Evolutionary conservation across 1,140 invertebrate genomes (phyloP), one percentile per base, ranked within the genome.

Genomic region (Nixonia krombeini): DNA sequence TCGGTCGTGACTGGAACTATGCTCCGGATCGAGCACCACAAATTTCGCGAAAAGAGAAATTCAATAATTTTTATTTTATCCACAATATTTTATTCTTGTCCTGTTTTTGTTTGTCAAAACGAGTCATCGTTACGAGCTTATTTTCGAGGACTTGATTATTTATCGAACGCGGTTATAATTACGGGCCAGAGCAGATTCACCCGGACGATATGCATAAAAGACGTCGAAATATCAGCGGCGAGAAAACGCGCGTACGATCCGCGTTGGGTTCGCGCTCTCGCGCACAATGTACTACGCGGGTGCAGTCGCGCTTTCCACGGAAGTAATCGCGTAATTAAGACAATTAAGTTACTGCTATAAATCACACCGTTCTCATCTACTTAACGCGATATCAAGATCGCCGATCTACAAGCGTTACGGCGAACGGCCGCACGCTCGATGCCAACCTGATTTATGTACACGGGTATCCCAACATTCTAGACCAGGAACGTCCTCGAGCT

Each of bases 261-360:
- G 9, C 12, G 13, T 35, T 35, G 8, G 18, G 23, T 16, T 12
- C 29, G 38, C 12, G 40, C 42, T 51, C 59, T 59, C 49, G 55
- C 59, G 56, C 59, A 62, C 53, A 21, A 51, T 53, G 55, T 52
- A n/a, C n/a, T n/a, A 47, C 56, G 18, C 42, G 57, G 31, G 18
- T 37, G 55, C 46, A 70, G 58, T 68, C 59, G 64, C 70, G 68
- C 65, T 80, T 80, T 77, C 74, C 73, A 77, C 74, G 79, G 79
- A 79, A 81, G 74, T 76, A 68, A 62, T 69, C 68, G 68, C 73
- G 75, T 79, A 79, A 81, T 81, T 75, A 81, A 81, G 75, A 81
- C 79, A 80, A 80, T 81, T 80, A 80, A 79, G 71, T 61, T 74
- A 75, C 76, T 65, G 62, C 74, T 73, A 79, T 78, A 78, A 79